phyloP scores from a whole-genome alignment of 1,140 invertebrate genomes.

The Psilanteris sp. region DNA sequence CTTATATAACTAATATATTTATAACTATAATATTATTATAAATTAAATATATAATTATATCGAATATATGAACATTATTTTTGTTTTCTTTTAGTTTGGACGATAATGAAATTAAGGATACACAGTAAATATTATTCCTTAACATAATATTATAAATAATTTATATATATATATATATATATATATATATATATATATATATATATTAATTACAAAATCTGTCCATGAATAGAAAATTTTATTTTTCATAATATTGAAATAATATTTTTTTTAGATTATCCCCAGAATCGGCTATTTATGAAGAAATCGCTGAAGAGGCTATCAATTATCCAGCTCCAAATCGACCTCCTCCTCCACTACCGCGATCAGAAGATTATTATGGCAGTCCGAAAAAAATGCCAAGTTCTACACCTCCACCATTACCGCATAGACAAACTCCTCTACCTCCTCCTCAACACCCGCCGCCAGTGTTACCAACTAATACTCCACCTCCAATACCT shows the following conservation, averaged over 20 bases:
- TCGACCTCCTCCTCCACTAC: conserved; percentile 74
- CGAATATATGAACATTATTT: neutral
- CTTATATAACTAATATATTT: conserved; percentile 1
- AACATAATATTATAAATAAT: no score
- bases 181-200: no score
- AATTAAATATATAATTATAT: neutral
- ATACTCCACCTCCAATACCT: conserved; percentile 82
- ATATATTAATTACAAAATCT: no score
- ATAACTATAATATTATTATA: neutral
- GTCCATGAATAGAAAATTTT: no score
- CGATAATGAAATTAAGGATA: neutral
- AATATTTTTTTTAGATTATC: conserved; percentile 53
- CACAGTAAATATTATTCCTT: conserved; percentile 18
- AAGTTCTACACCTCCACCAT: conserved; percentile 82
- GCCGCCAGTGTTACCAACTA: conserved; percentile 78
- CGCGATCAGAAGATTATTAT: conserved; percentile 69
- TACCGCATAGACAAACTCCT: conserved; percentile 82
- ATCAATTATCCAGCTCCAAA: conserved; percentile 73
- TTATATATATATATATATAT: no score
- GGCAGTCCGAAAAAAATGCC: conserved; percentile 72
- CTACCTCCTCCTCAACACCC: conserved; percentile 82
- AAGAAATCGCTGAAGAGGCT: conserved; percentile 80
- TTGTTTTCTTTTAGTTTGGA: conserved; percentile 1
- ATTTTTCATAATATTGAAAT: neutral
- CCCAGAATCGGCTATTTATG: conserved; percentile 79